Evolutionary conservation across 2,888 invertebrate species (phyloP), one percentile per base, ranked within the genome.

Genomic region (Leptopilina myrica): DNA sequence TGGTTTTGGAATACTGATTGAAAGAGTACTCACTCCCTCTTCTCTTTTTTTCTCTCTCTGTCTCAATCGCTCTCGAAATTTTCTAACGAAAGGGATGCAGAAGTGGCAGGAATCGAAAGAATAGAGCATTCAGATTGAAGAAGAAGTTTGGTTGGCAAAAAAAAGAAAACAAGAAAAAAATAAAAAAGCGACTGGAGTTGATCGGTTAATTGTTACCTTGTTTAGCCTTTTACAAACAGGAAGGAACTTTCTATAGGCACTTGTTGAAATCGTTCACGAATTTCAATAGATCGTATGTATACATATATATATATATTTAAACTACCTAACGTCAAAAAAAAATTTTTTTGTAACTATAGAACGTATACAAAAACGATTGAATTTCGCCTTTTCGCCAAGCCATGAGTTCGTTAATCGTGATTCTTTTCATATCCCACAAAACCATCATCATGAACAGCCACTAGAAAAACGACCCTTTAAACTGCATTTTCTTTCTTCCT

Each of bases 221-320:
- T 73, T 73, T 56, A 33, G n/a, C 73, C 49, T 73, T 73, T 56
- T 73, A 56, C 26, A 56, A 56, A 66, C 33, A n/a, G 56, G 33
- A 73, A 73, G 26, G 56, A 56, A n/a, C 33, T 73, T 73, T 73
- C 73, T 73, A 73, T 73, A 56, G 73, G 73, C 73, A 73, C 73
- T 73, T 73, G 73, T 73, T 73, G n/a, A 26, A 73, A 73, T 73
- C 73, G 49, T 56, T 73, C 9, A 67, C 53, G 33, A 73, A 49
- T 11, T 73, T 62, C n/a, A 69, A 53, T n/a, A 69, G 49, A 69
- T 69, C 26, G n/a, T 69, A 53, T 33, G 33, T 26, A 26, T n/a
- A 67, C 15, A 15, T n/a, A n/a, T n/a, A n/a, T 59, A n/a, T 15
- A 59, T 15, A 6, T 33, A 33, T 33, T 33, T 33, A 4, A 15